A percentile compares a stretch with the other conserved stretches of the same genome.
phyloP scores from a whole-genome alignment of 2,113 vertebrate genomes.

The Noctilio leporinus region DNA sequence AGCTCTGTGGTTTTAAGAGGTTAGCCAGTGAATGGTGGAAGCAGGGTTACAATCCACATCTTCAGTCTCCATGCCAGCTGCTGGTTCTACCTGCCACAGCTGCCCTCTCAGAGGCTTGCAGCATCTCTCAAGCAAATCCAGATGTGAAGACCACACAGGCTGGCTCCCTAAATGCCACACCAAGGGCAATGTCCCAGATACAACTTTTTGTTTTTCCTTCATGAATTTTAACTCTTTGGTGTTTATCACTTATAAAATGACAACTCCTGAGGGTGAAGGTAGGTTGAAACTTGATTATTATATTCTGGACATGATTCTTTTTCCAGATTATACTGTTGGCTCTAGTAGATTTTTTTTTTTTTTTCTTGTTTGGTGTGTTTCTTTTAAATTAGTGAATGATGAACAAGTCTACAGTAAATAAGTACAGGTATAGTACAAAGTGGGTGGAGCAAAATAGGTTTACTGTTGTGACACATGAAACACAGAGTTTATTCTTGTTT shows the following conservation, averaged over 20 bases:
- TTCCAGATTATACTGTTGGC: neutral
- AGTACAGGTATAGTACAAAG: neutral
- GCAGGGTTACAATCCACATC: neutral
- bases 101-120: neutral
- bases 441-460: neutral
- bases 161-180: neutral
- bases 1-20: neutral
- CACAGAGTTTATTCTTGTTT: neutral
- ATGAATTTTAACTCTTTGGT: neutral
- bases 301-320: neutral
- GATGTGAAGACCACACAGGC: neutral
- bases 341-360: neutral
- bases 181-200: neutral
- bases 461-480: neutral
- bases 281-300: neutral
- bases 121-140: neutral
- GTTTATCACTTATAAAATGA: neutral
- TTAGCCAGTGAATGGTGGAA: neutral
- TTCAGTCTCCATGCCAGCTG: neutral
- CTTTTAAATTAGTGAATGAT: neutral
- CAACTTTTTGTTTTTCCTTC: neutral
- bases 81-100: neutral
- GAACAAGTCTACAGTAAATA: neutral
- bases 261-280: neutral
- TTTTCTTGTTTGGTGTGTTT: neutral